Base-by-base conservation (phyloP, 2,888 invertebrate species). In the Choristoneura rosaceana region DNA sequence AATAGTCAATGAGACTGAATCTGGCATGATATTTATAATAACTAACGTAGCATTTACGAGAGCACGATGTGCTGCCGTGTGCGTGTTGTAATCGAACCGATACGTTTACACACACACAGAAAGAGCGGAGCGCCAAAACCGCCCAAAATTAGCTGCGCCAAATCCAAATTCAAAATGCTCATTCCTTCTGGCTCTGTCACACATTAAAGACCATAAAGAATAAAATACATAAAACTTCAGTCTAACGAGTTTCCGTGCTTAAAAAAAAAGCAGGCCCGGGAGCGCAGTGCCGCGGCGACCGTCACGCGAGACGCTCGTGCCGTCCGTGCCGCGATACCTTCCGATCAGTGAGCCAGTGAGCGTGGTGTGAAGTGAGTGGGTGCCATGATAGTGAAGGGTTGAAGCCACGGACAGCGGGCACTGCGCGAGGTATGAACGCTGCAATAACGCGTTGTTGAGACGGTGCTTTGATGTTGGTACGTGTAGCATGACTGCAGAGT, bases 281-380 rank as follows among this genome's bases (percentile, higher is more conserved):
- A 62, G 61, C 64, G 77, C 88, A 90, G 90, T 90, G 86, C 83
- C 84, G 89, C 87, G 89, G 85, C 88, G 79, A 79, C 77, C 81
- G 87, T 84, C 90, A 86, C 82, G 71, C 70, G n/a, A 74, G 63
- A 50, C 71, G 81, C 75, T 78, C 79, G 81, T 70, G 67, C 68
- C 70, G 45, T 68, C 52, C 65, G 59, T 25, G 68, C 59, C 65
- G 74, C 74, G 66, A 69, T 52, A 52, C 8, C 25, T 55, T 25
- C 55, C 55, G 55, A 25, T 55, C 25, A 15, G 64, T 64, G 47
- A 33, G 50, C 43, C 47, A 66, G 66, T 45, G 71, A 41, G 62
- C 61, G 34, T 34, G 45, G n/a, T 12, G 64, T 64, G 68, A 58
- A 62, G 67, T 70, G 10, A 58, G 74, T 74, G 74, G 64, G 75